phyloP scores from a whole-genome alignment of 2,888 invertebrate species.

The Neocrepidodera transversa region DNA sequence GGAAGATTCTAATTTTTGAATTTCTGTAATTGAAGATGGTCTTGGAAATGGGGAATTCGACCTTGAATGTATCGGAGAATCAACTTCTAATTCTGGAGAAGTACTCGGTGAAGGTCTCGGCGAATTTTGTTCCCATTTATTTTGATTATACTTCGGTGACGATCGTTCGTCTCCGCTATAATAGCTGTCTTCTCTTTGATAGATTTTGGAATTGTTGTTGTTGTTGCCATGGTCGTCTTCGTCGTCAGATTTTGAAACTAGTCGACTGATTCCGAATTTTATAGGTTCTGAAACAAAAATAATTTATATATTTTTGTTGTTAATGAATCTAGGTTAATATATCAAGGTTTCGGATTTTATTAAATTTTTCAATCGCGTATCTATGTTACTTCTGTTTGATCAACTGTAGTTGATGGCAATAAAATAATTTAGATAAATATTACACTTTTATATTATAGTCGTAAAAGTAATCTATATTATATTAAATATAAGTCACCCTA shows the following conservation, averaged over 20 bases:
- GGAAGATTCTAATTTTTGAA: conserved; percentile 56
- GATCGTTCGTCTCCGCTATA: conserved; percentile 64
- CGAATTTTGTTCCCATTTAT: conserved; percentile 54
- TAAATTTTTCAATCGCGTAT: neutral
- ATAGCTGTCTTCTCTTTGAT: conserved; percentile 63
- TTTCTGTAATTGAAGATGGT: conserved; percentile 60
- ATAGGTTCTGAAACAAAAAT: conserved; percentile 73
- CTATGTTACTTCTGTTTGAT: conserved; percentile 2
- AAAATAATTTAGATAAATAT: conserved; percentile 1
- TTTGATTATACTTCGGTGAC: conserved; percentile 52
- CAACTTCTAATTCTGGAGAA: conserved; percentile 78
- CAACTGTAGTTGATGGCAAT: neutral
- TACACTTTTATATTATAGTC: neutral
- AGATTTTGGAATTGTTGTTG: conserved; percentile 62
- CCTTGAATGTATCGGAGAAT: conserved; percentile 71
- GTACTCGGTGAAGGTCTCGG: conserved; percentile 60
- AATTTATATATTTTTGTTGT: neutral
- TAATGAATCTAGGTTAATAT: neutral
- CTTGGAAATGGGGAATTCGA: conserved; percentile 62
- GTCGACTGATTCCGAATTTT: conserved; percentile 83
- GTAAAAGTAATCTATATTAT: neutral
- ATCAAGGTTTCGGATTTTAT: neutral
- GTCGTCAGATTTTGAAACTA: conserved; percentile 71
- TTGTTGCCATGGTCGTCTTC: conserved; percentile 69
- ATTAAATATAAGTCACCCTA: too few relatives aligned